Evolutionary conservation across 2,113 vertebrate species (phyloP), one percentile per base, ranked within the genome.

Genomic region (Hymenochirus boettgeri): DNA sequence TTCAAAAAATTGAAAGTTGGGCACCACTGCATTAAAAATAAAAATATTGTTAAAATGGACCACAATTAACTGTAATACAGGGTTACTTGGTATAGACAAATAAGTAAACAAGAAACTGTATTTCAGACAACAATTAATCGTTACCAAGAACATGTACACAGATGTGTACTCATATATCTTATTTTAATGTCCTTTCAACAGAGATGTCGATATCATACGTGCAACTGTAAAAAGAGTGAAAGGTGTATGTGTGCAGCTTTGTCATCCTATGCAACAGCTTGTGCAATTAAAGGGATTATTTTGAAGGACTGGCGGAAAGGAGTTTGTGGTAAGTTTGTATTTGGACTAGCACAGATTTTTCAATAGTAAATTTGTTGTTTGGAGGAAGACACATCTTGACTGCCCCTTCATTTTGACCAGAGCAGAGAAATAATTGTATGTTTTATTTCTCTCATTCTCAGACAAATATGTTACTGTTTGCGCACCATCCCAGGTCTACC

Each of bases 131-230:
- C n/a, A n/a, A n/a, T n/a, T n/a, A n/a, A n/a, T n/a, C n/a, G n/a
- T n/a, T n/a, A n/a, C n/a, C n/a, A n/a, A n/a, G n/a, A n/a, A n/a
- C n/a, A n/a, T n/a, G n/a, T n/a, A n/a, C n/a, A n/a, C n/a, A n/a
- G n/a, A n/a, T n/a, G n/a, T n/a, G n/a, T 5, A 35, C 15, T 35
- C 10, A 48, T 48, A 23, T 22, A 10, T 7, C 18, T 48, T 19
- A 15, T 42, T 42, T 4, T 42, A 7, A 42, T 6, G 15, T 42
- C 17, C 17, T n/a, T 42, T 13, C 31, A 42, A 42, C 75, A 99
- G 96, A 90, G 83, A 75, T 99, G 96, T 70, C 77, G 92, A 75
- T 95, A 94, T 26, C 92, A 97, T 85, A 93, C 79, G 0, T 99
- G 96, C 58, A 96, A 88, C 79, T 94, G 92, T 56, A 88, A 94